Evolutionary conservation across 2,113 vertebrate species (phyloP), one percentile per base, ranked within the genome.

Genomic region (Anarrhichthys ocellatus): DNA sequence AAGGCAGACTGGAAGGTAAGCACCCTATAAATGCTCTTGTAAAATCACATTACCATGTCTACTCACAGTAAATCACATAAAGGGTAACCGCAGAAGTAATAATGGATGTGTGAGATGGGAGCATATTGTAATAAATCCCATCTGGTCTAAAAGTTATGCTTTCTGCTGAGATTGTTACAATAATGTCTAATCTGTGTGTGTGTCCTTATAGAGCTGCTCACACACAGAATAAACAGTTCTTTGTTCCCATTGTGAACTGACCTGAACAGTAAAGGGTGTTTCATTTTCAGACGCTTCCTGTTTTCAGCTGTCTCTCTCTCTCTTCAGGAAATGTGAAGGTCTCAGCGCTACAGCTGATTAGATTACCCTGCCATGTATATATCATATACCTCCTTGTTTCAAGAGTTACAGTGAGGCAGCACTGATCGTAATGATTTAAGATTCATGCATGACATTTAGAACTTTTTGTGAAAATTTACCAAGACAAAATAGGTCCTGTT

Each of bases 341-440:
- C 77, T 76, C 74, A 73, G 44, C 61, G 40, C 32, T 27, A 61
- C 48, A 34, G 36, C 58, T 90, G 86, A 93, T 93, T 86, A 90
- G 81, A 93, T 94, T 92, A 89, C 10, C 20, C 66, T 59, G 74
- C 76, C 86, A 89, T 90, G 81, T 88, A 18, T 32, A 80, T 59
- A 70, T 72, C 40, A 36, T 59, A 59, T 27, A 27, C n/a, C n/a
- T 58, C 14, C 24, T 59, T 58, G 54, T 29, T 59, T 29, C 27
- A 14, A 15, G 56, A 59, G n/a, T 63, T 32, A 46, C 77, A 63
- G 66, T 7, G 15, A 66, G 22, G 6, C 46, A 83, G 44, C 22
- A 72, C 72, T 66, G 50, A 67, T 78, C 29, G 24, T 75, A 40
- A 24, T 58, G n/a, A 84, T 70, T 17, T 52, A 24, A 20, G 46